phyloP scores from a whole-genome alignment of 2,113 vertebrate species.

The Mobula hypostoma region DNA sequence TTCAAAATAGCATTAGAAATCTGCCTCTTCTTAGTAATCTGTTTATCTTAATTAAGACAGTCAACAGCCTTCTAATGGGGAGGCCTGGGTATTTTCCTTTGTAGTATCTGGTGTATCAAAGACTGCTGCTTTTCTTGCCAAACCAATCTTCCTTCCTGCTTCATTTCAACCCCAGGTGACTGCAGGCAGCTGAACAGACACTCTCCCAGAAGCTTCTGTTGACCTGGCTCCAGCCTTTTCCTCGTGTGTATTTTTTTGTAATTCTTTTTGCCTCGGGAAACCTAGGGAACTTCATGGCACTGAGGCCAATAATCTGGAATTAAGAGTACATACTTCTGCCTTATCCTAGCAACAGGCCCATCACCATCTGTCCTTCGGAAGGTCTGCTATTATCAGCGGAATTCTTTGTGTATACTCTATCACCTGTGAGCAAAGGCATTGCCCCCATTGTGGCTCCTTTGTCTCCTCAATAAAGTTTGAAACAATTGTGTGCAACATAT shows the following conservation, averaged over 20 bases:
- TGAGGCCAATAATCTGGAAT: slow-evolving; percentile 91
- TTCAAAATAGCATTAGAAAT: slow-evolving; percentile 16
- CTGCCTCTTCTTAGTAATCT: slow-evolving; percentile 59
- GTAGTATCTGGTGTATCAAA: slow-evolving; percentile 68
- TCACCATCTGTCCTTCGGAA: slow-evolving; percentile 84
- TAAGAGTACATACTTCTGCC: slow-evolving; percentile 84
- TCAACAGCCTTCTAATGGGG: slow-evolving; percentile 72
- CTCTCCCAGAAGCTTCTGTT: slow-evolving; percentile 66
- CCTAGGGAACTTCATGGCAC: slow-evolving; percentile 78
- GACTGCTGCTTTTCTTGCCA: slow-evolving; percentile 59
- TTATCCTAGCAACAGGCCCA: slow-evolving; percentile 86
- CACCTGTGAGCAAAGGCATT: slow-evolving; percentile 70
- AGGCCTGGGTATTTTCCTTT: slow-evolving; percentile 63
- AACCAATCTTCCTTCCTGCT: slow-evolving; percentile 69
- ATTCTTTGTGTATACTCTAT: slow-evolving; percentile 72
- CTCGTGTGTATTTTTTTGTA: slow-evolving; percentile 55
- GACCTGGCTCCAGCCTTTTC: slow-evolving; percentile 58
- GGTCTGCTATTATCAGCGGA: slow-evolving; percentile 64
- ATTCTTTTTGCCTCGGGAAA: slow-evolving; percentile 69
- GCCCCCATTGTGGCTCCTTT: slow-evolving; percentile 60
- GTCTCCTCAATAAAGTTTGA: slow-evolving; percentile 49
- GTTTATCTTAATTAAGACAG: slow-evolving; percentile 81
- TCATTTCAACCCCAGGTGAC: slow-evolving; percentile 70
- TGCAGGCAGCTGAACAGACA: slow-evolving; percentile 68
- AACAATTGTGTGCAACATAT: slow-evolving; percentile 49